Percentiles rank a stretch among this genome's conserved stretches.
phyloP scores from a whole-genome alignment of 2,113 vertebrate species.

The Budorcas taxicolor region DNA sequence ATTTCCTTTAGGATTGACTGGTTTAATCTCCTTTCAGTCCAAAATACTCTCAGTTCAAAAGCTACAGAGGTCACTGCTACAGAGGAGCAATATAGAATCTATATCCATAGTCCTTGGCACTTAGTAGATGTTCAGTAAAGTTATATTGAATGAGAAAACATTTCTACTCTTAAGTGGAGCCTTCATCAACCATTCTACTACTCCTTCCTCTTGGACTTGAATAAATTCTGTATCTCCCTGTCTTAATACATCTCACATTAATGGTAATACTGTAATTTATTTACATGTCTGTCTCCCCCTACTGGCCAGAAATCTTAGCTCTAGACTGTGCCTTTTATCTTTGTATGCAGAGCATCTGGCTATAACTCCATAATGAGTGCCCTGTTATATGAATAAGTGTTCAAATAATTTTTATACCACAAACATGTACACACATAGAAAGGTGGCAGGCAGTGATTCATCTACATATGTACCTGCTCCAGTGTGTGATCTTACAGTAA shows the following conservation, averaged over 20 bases:
- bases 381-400: not conserved
- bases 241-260: not conserved
- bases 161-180: not conserved
- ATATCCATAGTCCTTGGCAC: not conserved
- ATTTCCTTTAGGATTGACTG: not conserved
- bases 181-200: not conserved
- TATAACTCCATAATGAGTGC: not conserved
- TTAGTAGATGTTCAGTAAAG: not conserved
- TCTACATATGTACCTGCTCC: not conserved
- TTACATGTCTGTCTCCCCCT: constrained; percentile 13
- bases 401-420: not conserved
- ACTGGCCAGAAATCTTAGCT: not conserved
- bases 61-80: not conserved
- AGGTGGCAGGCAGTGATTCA: not conserved
- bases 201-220: not conserved
- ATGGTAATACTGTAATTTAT: not conserved
- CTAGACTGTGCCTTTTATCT: not conserved
- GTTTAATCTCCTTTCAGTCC: not conserved
- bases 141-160: not conserved
- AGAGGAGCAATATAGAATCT: not conserved
- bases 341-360: not conserved
- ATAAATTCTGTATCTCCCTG: not conserved
- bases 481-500: not conserved
- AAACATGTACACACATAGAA: not conserved
- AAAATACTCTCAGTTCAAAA: not conserved